Conservation (phyloP, 2,797 vertebrate genomes). For the Alcedo atthis region DNA sequence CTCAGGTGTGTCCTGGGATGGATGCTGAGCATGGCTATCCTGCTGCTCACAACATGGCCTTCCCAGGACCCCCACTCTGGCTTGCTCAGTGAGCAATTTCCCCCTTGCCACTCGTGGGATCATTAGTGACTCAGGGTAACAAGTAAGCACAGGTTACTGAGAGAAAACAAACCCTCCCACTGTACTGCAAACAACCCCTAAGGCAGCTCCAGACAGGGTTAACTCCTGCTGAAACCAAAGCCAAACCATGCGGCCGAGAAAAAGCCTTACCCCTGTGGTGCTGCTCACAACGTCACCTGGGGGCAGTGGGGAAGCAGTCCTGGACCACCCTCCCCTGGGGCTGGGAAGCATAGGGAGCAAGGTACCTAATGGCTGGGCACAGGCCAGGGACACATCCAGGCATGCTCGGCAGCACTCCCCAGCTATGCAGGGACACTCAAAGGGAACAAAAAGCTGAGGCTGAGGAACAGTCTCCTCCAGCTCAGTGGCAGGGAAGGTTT, state of each 20-base stretch:
- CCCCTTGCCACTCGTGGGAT: not conserved
- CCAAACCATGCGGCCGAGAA: not conserved
- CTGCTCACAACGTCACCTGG: not conserved
- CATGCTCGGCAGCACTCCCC: accelerated
- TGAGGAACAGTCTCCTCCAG: not conserved
- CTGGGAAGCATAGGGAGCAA: not conserved
- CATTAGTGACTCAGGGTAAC: not conserved
- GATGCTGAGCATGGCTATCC: not conserved
- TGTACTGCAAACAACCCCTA: not conserved
- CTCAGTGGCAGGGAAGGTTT: not conserved
- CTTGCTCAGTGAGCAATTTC: not conserved
- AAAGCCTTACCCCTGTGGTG: not conserved
- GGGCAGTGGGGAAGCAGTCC: not conserved
- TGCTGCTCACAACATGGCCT: not conserved
- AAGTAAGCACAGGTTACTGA: not conserved
- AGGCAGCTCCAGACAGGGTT: not conserved
- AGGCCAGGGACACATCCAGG: not conserved
- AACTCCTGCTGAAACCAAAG: not conserved
- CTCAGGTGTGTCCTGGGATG: not conserved
- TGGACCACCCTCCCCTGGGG: not conserved
- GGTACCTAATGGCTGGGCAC: not conserved
- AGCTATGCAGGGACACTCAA: not conserved
- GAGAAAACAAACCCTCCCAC: not conserved
- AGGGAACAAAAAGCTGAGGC: not conserved
- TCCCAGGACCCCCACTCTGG: not conserved